These are phyloP conservation scores for Pseudomyrmex pallidus DNA, from an alignment of 1,140 invertebrate genomes.

Conservation along the genomic window DNA sequence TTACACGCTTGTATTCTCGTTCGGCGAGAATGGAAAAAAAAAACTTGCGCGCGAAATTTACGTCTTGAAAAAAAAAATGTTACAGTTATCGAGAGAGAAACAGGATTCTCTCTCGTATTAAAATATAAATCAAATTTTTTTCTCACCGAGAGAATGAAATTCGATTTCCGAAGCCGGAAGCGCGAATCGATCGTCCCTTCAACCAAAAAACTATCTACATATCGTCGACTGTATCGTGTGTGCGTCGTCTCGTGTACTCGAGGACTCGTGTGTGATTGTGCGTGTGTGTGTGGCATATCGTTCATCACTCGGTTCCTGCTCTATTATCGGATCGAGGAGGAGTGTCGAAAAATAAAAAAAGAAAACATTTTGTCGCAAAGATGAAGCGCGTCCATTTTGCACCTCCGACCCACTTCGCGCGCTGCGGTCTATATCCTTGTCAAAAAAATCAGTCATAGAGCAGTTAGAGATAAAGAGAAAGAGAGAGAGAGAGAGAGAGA, in stretches of 20 bases:
- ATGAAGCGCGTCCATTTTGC: constrained; percentile 63
- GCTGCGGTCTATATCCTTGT: constrained; percentile 51
- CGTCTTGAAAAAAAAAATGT: not conserved
- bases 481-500: constrained; percentile 10
- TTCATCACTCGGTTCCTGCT: constrained; percentile 39
- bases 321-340: constrained; percentile 32
- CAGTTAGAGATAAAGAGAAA: constrained; percentile 9
- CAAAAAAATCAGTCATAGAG: constrained; percentile 54
- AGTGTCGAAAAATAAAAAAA: constrained; percentile 16
- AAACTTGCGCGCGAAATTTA: not conserved
- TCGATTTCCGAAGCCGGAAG: constrained; percentile 5
- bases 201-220: not conserved
- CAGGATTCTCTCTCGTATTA: too few species aligned
- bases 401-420: constrained; percentile 81
- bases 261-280: constrained; percentile 19
- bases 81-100: too few species aligned
- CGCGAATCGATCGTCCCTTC: constrained; percentile 26
- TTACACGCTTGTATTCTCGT: too few species aligned
- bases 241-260: constrained; percentile 29
- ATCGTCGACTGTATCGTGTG: constrained; percentile 43
- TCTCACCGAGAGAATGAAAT: not conserved
- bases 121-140: constrained; percentile 4
- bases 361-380: constrained; percentile 2
- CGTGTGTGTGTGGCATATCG: constrained; percentile 24
- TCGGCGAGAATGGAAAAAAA: not conserved